Base-by-base conservation (phyloP, 2,888 invertebrate species). In the Noctua fimbriata region DNA sequence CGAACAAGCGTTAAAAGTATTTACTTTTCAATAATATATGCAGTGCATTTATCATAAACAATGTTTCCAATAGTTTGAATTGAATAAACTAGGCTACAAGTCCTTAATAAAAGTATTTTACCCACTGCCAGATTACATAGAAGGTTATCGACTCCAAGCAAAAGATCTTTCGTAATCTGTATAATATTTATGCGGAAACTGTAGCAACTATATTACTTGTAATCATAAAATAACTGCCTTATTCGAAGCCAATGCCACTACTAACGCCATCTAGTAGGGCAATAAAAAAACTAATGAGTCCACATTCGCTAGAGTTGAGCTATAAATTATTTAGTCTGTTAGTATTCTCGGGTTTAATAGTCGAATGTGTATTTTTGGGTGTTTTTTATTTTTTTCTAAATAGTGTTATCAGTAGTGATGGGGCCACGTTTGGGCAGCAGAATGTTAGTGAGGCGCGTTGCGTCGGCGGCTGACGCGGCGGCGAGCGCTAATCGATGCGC, bases 401-500 rank as follows among this genome's bases (percentile, higher is more conserved):
- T 72, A 55, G 41, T 73, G 65, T 58, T 77, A 71, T 76, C 58
- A 69, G 73, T 87, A 88, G 89, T 89, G 88, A 85, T 86, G 87
- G 83, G 67, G 69, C 73, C 79, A 70, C 84, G 82, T 85, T 85
- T 83, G 89, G 86, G 83, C 86, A 90, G 86, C 79, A 79, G 85
- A 86, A 86, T 87, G 87, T 81, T 82, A 89, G 89, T 81, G 90
- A 89, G 87, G 89, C 90, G 86, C 93, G 94, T 93, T 95, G 96
- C 96, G 96, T 96, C 95, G 95, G 94, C 94, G 95, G 95, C 96
- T 95, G 95, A 94, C 94, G 94, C 96, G 97, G 96, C 97, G 97
- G 95, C 96, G 97, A 96, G 96, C 96, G 94, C 97, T 97, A 98
- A 98, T 98, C 98, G 97, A 97, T 97, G 97, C 97, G 97, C 97